A percentile compares a stretch with the other conserved stretches of the same genome.
phyloP scores from a whole-genome alignment of 2,113 vertebrate genomes.

The Apistogramma diplotaenia region DNA sequence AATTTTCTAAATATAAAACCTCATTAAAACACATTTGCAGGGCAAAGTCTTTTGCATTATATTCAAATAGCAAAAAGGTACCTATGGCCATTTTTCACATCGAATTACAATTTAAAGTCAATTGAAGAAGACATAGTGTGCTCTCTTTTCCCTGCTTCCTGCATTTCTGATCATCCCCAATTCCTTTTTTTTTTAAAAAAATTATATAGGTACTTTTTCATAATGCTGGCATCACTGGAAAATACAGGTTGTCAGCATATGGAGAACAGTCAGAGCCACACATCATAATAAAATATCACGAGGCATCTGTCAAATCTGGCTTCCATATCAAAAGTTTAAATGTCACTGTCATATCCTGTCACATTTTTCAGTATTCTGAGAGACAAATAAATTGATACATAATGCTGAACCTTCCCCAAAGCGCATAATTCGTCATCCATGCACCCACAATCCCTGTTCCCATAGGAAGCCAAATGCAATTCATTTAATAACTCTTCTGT shows the following conservation, averaged over 20 bases:
- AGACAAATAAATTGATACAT: slow-evolving; percentile 11
- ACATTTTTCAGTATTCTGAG: neutral
- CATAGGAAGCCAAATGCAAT: slow-evolving; percentile 15
- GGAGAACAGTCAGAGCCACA: neutral
- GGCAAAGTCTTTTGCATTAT: slow-evolving; percentile 17
- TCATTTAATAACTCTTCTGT: slow-evolving; percentile 49
- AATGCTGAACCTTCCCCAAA: slow-evolving; percentile 6
- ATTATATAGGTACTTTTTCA: neutral
- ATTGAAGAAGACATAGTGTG: neutral
- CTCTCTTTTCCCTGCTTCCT: neutral
- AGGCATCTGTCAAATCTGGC: slow-evolving; percentile 30
- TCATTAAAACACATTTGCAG: slow-evolving; percentile 44
- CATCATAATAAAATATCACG: slow-evolving; percentile 16
- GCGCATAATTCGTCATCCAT: neutral
- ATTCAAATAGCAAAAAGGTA: slow-evolving; percentile 28
- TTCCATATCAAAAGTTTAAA: slow-evolving; percentile 19
- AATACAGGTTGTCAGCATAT: neutral
- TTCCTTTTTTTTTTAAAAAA: neutral
- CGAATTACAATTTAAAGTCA: slow-evolving; percentile 17
- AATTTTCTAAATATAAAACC: neutral
- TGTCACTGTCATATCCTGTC: slow-evolving; percentile 7
- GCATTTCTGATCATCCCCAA: neutral
- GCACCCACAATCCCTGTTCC: neutral
- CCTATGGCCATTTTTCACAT: slow-evolving; percentile 18
- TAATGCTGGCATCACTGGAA: neutral